These are phyloP conservation scores for Pteronotus mesoamericanus DNA, from an alignment of 2,797 vertebrate genomes.

Conservation along the genomic window DNA sequence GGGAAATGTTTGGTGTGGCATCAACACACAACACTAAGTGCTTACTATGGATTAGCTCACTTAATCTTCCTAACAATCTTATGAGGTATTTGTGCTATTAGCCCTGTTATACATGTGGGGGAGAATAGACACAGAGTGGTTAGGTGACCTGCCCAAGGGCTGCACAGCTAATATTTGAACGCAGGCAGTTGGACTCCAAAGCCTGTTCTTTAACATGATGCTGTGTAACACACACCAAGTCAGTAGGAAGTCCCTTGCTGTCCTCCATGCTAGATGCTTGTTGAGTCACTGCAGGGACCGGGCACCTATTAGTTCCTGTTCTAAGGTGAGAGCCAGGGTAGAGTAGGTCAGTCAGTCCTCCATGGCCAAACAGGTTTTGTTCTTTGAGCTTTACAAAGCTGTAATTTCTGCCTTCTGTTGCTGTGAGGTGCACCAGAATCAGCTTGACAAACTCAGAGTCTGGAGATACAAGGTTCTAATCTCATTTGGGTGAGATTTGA, in stretches of 20 bases:
- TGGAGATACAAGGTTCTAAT: neutral
- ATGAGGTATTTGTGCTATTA: neutral
- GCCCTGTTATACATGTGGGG: neutral
- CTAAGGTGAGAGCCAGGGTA: neutral
- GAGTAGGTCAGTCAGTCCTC: neutral
- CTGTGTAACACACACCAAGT: neutral
- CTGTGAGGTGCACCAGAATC: neutral
- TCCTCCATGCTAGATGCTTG: neutral
- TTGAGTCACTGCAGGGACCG: neutral
- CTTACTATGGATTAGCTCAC: neutral
- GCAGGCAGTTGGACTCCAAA: neutral
- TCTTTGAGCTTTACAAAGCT: neutral
- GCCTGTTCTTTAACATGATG: neutral
- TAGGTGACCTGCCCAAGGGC: neutral
- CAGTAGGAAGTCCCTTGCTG: neutral
- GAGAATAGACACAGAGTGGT: neutral
- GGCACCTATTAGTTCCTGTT: neutral
- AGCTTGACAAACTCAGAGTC: neutral
- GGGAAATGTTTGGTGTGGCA: neutral
- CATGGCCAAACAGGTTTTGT: neutral
- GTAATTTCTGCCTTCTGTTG: neutral
- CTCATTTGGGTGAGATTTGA: neutral
- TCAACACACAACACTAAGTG: neutral
- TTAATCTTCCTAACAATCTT: neutral
- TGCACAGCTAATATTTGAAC: neutral